Evolutionary conservation across 2,113 vertebrate species (phyloP).

Genomic region (Xenotilapia flavipinnis): DNA sequence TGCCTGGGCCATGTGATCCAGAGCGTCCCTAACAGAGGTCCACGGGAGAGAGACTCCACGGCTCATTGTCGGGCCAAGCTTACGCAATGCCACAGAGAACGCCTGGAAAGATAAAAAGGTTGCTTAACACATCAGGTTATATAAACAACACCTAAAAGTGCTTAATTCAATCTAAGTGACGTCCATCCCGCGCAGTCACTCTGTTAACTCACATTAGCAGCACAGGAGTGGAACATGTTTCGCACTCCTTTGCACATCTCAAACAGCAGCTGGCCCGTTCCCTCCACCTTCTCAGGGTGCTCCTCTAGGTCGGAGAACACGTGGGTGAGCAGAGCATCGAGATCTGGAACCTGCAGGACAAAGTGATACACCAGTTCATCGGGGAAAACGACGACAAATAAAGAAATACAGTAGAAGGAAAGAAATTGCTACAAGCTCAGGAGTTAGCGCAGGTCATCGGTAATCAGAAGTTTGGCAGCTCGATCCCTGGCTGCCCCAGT

Average conservation of each 20-base stretch:
- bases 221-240: slow-evolving; percentile 91
- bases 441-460: neutral
- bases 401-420: neutral
- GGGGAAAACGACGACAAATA: neutral
- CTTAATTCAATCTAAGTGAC: neutral
- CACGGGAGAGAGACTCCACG: slow-evolving; percentile 73
- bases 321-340: slow-evolving; percentile 79
- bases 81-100: slow-evolving; percentile 77
- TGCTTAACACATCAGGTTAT: neutral
- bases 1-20: slow-evolving; percentile 80
- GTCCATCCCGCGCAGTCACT: neutral
- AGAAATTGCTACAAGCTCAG: neutral
- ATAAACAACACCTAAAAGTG: neutral
- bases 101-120: slow-evolving; percentile 60
- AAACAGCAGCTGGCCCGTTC: slow-evolving; percentile 88
- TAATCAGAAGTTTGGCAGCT: neutral
- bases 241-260: slow-evolving; percentile 95
- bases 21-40: slow-evolving; percentile 76
- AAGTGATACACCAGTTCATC: fast-evolving
- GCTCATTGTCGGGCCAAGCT: slow-evolving; percentile 81
- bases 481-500: neutral
- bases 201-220: slow-evolving; percentile 67
- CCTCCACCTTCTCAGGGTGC: slow-evolving; percentile 81
- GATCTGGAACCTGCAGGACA: slow-evolving; percentile 80
- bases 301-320: slow-evolving; percentile 83